phyloP scores from a whole-genome alignment of 2,113 vertebrate species.

The Odontesthes bonariensis region DNA sequence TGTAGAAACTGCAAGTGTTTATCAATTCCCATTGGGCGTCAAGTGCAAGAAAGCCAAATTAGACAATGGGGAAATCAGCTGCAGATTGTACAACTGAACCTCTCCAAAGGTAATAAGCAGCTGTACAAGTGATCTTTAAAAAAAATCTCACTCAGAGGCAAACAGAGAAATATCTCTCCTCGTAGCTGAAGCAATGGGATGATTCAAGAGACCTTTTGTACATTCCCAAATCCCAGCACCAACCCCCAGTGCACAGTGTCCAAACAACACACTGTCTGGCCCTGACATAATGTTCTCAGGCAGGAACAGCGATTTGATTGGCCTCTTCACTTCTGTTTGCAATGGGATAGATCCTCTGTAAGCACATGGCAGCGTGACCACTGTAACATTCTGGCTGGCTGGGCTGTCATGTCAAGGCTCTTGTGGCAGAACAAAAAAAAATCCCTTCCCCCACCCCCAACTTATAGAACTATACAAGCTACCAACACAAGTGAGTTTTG shows the following conservation, averaged over 20 bases:
- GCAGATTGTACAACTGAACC: constrained; percentile 27
- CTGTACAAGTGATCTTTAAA: constrained; percentile 29
- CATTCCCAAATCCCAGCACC: constrained; percentile 59
- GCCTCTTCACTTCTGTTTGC: constrained; percentile 58
- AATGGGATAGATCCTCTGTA: constrained; percentile 57
- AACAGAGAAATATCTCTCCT: constrained; percentile 32
- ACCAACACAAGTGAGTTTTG: constrained; percentile 22
- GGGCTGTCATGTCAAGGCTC: constrained; percentile 39
- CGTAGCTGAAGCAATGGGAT: constrained; percentile 51
- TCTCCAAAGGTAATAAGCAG: constrained; percentile 33
- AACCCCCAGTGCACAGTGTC: constrained; percentile 42
- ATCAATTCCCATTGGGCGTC: constrained; percentile 60
- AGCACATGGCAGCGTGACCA: constrained; percentile 60
- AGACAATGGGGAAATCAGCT: constrained; percentile 54
- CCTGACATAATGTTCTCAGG: constrained; percentile 65
- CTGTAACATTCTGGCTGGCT: constrained; percentile 29
- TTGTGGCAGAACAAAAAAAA: constrained; percentile 11
- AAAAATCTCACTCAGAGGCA: constrained; percentile 16
- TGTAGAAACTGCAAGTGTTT: constrained; percentile 63
- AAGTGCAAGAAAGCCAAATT: constrained; percentile 32
- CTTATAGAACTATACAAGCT: constrained; percentile 9
- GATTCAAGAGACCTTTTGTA: constrained; percentile 71
- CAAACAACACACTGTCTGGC: constrained; percentile 64
- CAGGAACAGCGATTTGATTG: constrained; percentile 60
- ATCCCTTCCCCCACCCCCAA: neutral